phyloP scores from a whole-genome alignment of 1,140 invertebrate genomes.

The Stegodyphus dumicola region DNA sequence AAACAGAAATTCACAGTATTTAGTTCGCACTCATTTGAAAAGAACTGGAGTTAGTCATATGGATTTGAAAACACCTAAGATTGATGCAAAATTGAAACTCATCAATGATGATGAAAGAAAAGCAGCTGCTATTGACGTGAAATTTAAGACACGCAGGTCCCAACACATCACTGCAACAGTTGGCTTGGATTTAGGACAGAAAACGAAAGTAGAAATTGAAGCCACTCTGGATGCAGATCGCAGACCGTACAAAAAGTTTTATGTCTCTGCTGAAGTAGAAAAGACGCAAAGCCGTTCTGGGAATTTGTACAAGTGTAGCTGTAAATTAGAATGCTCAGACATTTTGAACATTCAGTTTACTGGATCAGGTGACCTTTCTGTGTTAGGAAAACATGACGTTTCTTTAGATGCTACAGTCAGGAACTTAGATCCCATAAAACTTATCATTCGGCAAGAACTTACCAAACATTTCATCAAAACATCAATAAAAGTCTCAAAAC shows the following conservation, averaged over 20 bases:
- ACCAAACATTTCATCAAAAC: background rate
- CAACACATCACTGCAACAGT: constrained; percentile 6
- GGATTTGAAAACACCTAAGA: background rate
- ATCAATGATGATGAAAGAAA: background rate
- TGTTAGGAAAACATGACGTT: background rate
- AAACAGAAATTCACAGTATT: constrained; percentile 4
- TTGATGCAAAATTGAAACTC: constrained; percentile 18
- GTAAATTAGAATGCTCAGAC: constrained; percentile 5
- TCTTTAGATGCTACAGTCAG: background rate
- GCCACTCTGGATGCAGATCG: constrained; percentile 22
- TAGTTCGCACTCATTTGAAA: constrained; percentile 18
- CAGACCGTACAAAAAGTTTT: constrained; percentile 1
- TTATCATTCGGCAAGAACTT: background rate
- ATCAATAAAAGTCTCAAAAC: background rate
- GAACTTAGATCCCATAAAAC: background rate
- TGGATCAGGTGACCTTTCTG: constrained; percentile 10
- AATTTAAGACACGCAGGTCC: background rate
- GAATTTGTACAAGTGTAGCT: background rate
- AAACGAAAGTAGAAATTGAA: constrained; percentile 8
- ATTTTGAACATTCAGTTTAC: background rate
- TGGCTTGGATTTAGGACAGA: background rate
- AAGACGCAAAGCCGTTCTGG: background rate
- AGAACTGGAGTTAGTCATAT: background rate
- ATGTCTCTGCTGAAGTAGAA: background rate
- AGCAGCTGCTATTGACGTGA: constrained; percentile 3